Base-by-base conservation (phyloP, 2,888 invertebrate species). In the Onchidella celtica region DNA sequence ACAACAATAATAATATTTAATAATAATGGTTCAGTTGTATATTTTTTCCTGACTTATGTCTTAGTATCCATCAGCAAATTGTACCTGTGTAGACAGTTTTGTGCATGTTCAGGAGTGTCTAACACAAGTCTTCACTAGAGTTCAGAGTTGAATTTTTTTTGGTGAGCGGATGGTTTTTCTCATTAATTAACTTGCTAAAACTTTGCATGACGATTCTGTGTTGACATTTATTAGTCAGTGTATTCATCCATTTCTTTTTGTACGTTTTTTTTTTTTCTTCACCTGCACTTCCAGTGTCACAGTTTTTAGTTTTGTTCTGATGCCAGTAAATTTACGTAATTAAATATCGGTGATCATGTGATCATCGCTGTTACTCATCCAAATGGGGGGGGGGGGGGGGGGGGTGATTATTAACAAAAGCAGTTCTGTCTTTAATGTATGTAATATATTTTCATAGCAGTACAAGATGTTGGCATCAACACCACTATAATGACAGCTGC, bases 141-240 rank as follows among this genome's bases (percentile, higher is more conserved):
- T 1, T 29, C n/a, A 70, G 29, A 24, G 4, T 4, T 59, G 59
- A 59, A n/a, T 4, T 17, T 47, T n/a, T n/a, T n/a, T n/a, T n/a
- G 17, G 47, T 47, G 47, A 47, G 47, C 6, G 47, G 47, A 47
- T 47, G 47, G 47, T 47, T 47, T 47, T 47, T 47, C 17, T 47
- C 47, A 6, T 47, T 47, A 47, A 11, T 47, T 47, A 17, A 47
- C 6, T 70, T 70, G 70, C 70, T 55, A 70, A 70, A 47, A n/a
- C 34, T 14, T 32, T 70, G 70, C 70, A 70, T 69, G 69, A 17
- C 27, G 21, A 38, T n/a, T 69, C 17, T 70, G 55, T 55, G 55
- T 70, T 70, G 70, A 38, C 29, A 70, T 47, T 55, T 47, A 27
- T 55, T 70, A 70, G 32, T 70, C 6, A 47, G 70, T 70, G 21